Conservation (phyloP, 2,113 vertebrate genomes). For the Brachionichthys hirsutus region DNA sequence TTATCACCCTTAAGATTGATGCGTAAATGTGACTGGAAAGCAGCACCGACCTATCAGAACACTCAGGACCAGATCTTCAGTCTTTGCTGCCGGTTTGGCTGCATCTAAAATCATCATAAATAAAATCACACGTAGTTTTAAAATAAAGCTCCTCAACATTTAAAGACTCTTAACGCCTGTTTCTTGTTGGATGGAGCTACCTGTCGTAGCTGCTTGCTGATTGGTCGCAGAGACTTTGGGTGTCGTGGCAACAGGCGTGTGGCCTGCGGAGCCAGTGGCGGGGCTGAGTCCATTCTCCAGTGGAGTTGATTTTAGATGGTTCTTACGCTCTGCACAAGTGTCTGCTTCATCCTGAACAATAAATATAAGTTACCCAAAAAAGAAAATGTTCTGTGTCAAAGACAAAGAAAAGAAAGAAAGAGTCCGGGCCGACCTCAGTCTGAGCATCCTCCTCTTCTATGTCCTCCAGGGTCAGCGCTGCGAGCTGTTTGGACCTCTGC, state of each 20-base stretch:
- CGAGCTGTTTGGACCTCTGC: constrained; percentile 95
- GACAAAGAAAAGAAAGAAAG: background rate
- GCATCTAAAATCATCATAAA: constrained; percentile 76
- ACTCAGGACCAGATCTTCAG: constrained; percentile 93
- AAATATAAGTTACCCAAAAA: background rate
- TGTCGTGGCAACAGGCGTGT: constrained; percentile 49
- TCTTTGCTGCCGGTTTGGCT: constrained; percentile 89
- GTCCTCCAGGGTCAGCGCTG: constrained; percentile 92
- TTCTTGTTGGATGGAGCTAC: constrained; percentile 21
- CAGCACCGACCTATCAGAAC: constrained; percentile 88
- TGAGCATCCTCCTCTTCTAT: constrained; percentile 87
- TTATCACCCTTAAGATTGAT: too few species aligned
- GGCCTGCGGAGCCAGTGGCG: constrained; percentile 81
- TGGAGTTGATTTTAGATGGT: constrained; percentile 83
- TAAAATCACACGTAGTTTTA: background rate
- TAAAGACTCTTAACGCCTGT: too few species aligned
- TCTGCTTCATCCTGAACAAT: constrained; percentile 82
- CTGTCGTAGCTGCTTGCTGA: constrained; percentile 54
- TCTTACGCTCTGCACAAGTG: constrained; percentile 80
- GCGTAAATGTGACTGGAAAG: too few species aligned
- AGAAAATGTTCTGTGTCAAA: fast-evolving
- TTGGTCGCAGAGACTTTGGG: constrained; percentile 62
- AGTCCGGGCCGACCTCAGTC: constrained; percentile 81
- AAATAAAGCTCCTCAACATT: background rate
- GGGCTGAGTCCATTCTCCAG: constrained; percentile 92